These are phyloP conservation scores for Gila orcuttii DNA, from an alignment of 2,113 vertebrate species.

Conservation along the genomic window DNA sequence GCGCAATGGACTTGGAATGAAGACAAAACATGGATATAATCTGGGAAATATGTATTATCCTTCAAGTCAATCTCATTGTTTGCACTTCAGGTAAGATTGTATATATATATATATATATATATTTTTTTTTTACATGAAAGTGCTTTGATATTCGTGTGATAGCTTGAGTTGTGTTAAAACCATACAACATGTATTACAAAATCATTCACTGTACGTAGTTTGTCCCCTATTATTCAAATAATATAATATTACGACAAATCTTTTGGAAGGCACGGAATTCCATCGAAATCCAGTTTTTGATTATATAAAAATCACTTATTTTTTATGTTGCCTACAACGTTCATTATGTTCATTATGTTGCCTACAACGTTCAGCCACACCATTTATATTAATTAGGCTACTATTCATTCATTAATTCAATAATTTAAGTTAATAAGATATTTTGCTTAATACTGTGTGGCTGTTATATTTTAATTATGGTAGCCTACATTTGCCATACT, in stretches of 20 bases:
- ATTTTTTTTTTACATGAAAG: neutral
- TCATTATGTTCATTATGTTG: neutral
- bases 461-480: neutral
- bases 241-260: neutral
- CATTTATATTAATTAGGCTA: neutral
- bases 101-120: no score
- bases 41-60: constrained; percentile 96
- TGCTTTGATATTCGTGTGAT: neutral
- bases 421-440: neutral
- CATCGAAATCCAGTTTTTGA: neutral
- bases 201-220: neutral
- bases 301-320: neutral
- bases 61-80: constrained; percentile 96
- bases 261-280: neutral
- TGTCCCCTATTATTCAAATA: neutral
- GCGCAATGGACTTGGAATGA: constrained; percentile 96
- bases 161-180: neutral
- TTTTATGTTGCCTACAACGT: neutral
- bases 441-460: neutral
- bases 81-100: constrained; percentile 90
- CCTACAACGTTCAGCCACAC: neutral
- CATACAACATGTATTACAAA: neutral
- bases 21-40: constrained; percentile 96
- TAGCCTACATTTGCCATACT: neutral
- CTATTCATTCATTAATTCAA: neutral